phyloP scores from a whole-genome alignment of 2,113 vertebrate species.

The Gavialis gangeticus region DNA sequence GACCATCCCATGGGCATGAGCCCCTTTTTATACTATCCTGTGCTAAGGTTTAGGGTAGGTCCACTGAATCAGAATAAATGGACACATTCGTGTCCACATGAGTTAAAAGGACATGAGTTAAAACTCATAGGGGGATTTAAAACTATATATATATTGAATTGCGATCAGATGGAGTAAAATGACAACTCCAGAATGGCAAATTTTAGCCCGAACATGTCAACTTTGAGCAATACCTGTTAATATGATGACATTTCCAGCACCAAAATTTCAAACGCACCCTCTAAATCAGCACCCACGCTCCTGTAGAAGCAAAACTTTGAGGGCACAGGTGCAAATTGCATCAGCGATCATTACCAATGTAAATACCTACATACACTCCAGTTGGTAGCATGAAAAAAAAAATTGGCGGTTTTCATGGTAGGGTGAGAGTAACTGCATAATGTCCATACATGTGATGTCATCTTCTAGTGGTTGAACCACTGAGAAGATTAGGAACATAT shows the following conservation, averaged over 20 bases:
- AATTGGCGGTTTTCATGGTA: not conserved
- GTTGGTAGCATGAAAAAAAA: not conserved
- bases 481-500: not conserved
- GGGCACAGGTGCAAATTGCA: not conserved
- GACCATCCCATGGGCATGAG: not conserved
- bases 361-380: not conserved
- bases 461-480: accelerated
- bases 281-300: not conserved
- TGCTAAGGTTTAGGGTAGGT: not conserved
- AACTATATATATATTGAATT: not conserved
- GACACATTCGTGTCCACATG: accelerated
- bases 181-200: not conserved
- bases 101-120: not conserved
- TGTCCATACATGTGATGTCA: accelerated
- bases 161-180: not conserved
- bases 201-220: not conserved
- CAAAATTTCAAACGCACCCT: conserved; percentile 23
- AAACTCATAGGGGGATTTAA: not conserved
- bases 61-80: not conserved
- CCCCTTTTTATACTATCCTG: not conserved
- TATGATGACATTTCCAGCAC: not conserved
- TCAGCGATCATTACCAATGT: accelerated
- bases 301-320: not conserved
- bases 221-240: not conserved
- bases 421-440: not conserved